Evolutionary conservation across 2,113 vertebrate genomes (phyloP).

Genomic region (Rattus norvegicus): DNA sequence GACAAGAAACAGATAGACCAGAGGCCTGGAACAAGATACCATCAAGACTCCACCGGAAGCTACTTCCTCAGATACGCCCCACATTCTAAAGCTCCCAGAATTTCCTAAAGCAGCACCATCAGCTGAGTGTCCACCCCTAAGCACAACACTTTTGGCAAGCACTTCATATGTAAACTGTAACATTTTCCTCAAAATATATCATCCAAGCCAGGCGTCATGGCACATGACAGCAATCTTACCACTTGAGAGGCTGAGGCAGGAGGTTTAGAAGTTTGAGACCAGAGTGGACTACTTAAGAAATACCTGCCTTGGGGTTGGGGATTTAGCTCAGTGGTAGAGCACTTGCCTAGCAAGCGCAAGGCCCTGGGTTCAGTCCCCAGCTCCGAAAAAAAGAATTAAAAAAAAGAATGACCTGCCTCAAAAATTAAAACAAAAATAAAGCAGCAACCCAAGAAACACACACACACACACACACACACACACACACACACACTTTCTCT

Average conservation of each 20-base stretch:
- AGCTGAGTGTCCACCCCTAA: too few species aligned
- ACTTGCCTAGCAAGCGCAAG: too few species aligned
- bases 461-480: background rate
- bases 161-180: background rate
- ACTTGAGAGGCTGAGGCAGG: too few species aligned
- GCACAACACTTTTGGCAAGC: background rate
- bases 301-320: too few species aligned
- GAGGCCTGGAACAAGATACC: background rate
- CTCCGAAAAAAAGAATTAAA: too few species aligned
- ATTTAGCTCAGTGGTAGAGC: too few species aligned
- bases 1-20: background rate
- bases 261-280: background rate
- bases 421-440: background rate
- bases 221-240: background rate
- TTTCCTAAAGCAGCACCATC: background rate
- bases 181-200: background rate
- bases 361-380: too few species aligned
- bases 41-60: background rate
- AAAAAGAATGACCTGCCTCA: too few species aligned
- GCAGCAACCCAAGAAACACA: background rate
- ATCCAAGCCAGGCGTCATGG: background rate
- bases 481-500: background rate
- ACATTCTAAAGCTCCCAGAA: background rate
- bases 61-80: background rate
- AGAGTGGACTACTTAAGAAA: background rate